phyloP scores from a whole-genome alignment of 1,140 invertebrate genomes.

The Marisa cornuarietis region DNA sequence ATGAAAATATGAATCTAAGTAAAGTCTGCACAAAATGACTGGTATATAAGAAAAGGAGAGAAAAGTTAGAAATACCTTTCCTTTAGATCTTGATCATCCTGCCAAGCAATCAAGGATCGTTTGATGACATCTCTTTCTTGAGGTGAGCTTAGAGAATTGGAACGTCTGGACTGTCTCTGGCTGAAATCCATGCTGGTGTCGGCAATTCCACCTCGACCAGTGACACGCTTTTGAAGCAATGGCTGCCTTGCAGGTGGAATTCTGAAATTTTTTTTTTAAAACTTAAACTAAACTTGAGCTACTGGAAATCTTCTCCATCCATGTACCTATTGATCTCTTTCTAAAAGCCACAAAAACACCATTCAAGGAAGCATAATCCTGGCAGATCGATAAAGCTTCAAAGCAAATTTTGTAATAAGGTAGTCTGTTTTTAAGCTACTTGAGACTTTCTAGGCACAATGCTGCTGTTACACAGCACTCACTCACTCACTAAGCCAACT shows the following conservation, averaged over 20 bases:
- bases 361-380: no score
- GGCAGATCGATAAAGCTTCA: no score
- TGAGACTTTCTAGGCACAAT: no score
- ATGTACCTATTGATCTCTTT: no score
- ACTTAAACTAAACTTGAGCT: no score
- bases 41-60: not conserved
- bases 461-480: no score
- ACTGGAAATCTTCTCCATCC: no score
- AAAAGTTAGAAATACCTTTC: slow-evolving; percentile 16
- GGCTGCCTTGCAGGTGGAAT: not conserved
- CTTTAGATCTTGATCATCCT: slow-evolving; percentile 38
- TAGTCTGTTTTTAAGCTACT: no score
- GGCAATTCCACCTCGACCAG: not conserved
- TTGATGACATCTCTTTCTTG: slow-evolving; percentile 41
- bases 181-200: slow-evolving; percentile 2
- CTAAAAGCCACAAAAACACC: no score
- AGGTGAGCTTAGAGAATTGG: slow-evolving; percentile 32
- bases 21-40: not conserved
- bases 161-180: slow-evolving; percentile 19
- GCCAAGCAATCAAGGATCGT: slow-evolving; percentile 53
- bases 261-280: not conserved
- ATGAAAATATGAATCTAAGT: not conserved
- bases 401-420: no score
- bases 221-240: slow-evolving; percentile 16
- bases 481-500: no score